Evolutionary conservation across 92 coral and sea anemone species (phyloP).

Genomic region (Zoanthus solanderi): DNA sequence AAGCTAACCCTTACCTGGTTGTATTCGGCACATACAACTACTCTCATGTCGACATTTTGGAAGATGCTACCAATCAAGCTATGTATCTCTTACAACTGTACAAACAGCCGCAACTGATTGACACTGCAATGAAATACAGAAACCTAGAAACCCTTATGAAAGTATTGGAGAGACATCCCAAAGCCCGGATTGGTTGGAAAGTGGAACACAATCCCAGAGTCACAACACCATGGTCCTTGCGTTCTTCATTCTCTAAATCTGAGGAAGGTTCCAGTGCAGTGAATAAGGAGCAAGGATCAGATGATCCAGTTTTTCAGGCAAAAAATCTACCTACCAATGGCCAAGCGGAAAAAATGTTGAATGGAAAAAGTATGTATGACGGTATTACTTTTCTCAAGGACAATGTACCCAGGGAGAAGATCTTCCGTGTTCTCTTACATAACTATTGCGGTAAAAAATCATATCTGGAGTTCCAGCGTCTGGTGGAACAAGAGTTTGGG

Average conservation of each 20-base stretch:
- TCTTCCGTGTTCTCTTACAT: conserved; percentile 68
- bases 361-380: conserved; percentile 59
- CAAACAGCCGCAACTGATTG: conserved; percentile 58
- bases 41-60: conserved; percentile 64
- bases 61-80: conserved; percentile 67
- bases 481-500: conserved; percentile 68
- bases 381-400: conserved; percentile 60
- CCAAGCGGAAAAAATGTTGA: conserved; percentile 12
- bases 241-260: conserved; percentile 24
- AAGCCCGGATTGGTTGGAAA: conserved; percentile 71
- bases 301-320: background rate
- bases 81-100: conserved; percentile 59
- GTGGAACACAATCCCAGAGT: conserved; percentile 62
- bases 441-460: conserved; percentile 69
- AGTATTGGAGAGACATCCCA: conserved; percentile 54
- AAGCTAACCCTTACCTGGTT: conserved; percentile 32
- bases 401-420: conserved; percentile 37
- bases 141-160: conserved; percentile 63
- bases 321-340: conserved; percentile 23
- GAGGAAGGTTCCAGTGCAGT: conserved; percentile 1
- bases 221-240: conserved; percentile 26
- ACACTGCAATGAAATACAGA: conserved; percentile 70
- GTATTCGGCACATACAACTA: conserved; percentile 71
- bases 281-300: conserved; percentile 16
- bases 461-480: conserved; percentile 65